phyloP scores from a whole-genome alignment of 2,888 invertebrate genomes.

The Eudasyphora cyanicolor region DNA sequence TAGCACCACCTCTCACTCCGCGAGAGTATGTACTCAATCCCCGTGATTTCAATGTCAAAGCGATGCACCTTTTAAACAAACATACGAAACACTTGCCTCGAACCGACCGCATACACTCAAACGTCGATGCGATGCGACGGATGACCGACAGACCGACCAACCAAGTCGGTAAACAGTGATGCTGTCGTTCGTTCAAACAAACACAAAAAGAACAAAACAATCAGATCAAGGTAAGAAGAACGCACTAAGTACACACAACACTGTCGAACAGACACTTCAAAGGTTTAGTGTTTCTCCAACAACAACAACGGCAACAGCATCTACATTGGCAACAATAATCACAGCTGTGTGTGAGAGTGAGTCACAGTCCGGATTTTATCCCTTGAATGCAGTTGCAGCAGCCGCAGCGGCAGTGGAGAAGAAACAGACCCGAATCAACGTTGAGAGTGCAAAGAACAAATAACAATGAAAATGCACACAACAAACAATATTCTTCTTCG shows the following conservation, averaged over 20 bases:
- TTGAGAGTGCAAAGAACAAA: constrained; percentile 4
- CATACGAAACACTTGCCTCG: background rate
- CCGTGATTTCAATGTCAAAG: constrained; percentile 10
- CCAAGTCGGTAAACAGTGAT: background rate
- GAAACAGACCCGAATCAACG: background rate
- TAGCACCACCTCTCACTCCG: background rate
- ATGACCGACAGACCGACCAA: background rate
- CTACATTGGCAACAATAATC: background rate
- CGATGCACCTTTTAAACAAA: constrained; percentile 3
- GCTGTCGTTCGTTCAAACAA: too few relatives aligned
- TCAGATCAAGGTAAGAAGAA: constrained; percentile 8
- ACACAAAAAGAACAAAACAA: constrained; percentile 13
- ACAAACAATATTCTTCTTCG: constrained; percentile 6
- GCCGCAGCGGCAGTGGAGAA: too few relatives aligned
- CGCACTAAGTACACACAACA: background rate
- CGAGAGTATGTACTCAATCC: background rate
- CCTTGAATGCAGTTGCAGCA: background rate
- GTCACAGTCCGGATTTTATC: background rate
- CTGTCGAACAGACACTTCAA: background rate
- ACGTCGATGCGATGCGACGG: background rate
- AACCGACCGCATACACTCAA: background rate
- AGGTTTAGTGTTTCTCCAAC: background rate
- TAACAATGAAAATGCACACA: background rate
- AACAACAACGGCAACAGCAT: background rate
- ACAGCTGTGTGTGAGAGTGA: background rate